Percentiles rank a stretch among this genome's conserved stretches.
Conservation (phyloP, 2,888 invertebrate species). For the Drosophila maculinotata region DNA sequence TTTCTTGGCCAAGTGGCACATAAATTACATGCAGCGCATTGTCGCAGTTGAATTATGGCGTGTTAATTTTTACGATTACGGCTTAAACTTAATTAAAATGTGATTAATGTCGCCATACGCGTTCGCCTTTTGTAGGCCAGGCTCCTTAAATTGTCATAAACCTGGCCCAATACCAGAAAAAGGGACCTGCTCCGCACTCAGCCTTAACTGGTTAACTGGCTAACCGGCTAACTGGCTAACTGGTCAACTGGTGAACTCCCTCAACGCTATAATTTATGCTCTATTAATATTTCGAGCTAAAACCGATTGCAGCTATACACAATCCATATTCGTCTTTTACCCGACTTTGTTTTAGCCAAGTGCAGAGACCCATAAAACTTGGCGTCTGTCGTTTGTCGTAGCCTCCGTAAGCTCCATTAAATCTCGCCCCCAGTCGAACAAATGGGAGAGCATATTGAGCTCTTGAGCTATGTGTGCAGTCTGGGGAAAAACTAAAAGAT, state of each 20-base stretch:
- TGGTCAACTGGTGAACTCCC: conserved; percentile 25
- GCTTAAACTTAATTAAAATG: conserved; percentile 79
- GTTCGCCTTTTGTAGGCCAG: conserved; percentile 31
- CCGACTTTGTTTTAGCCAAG: conserved; percentile 46
- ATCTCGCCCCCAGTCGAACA: conserved; percentile 1
- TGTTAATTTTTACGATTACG: conserved; percentile 79
- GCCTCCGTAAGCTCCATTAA: conserved; percentile 48
- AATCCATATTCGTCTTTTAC: conserved; percentile 26
- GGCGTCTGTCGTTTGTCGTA: conserved; percentile 7
- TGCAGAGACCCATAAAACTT: conserved; percentile 39
- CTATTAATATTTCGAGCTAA: conserved; percentile 78
- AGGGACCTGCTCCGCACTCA: conserved; percentile 29
- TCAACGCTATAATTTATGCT: conserved; percentile 75
- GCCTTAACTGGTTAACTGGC: conserved; percentile 9
- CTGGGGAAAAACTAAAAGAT: too few species aligned
- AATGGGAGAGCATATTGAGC: neutral
- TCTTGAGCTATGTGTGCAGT: neutral
- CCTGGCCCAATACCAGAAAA: conserved; percentile 20
- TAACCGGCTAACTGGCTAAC: conserved; percentile 15
- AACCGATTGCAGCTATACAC: conserved; percentile 20
- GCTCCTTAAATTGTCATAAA: conserved; percentile 77
- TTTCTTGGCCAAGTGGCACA: conserved; percentile 54
- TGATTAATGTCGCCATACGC: conserved; percentile 68
- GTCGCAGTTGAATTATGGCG: conserved; percentile 80
- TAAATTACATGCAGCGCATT: conserved; percentile 78